phyloP scores from a whole-genome alignment of 2,797 vertebrate genomes.

The Hybognathus amarus region DNA sequence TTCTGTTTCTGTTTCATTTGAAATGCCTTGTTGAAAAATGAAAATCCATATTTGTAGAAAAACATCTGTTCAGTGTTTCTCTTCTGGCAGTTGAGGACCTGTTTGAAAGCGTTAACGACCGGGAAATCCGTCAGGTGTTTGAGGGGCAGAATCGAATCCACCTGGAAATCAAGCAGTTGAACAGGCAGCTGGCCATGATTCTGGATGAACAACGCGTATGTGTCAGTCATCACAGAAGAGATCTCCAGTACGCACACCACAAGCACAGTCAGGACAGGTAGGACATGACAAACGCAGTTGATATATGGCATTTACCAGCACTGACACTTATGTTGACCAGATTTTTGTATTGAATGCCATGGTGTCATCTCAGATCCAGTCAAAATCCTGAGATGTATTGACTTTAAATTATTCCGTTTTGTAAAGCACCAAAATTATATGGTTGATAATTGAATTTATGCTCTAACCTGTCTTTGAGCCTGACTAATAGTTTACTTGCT shows the following conservation, averaged over 20 bases:
- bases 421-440: background rate
- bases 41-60: slow-evolving; percentile 5
- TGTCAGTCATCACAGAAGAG: slow-evolving; percentile 87
- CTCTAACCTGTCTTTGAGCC: background rate
- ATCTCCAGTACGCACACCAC: slow-evolving; percentile 79
- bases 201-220: slow-evolving; percentile 96
- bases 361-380: background rate
- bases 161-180: slow-evolving; percentile 95
- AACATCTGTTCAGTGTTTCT: slow-evolving; percentile 17
- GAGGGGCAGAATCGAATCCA: slow-evolving; percentile 98
- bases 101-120: slow-evolving; percentile 89
- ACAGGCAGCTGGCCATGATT: slow-evolving; percentile 92
- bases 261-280: slow-evolving; percentile 83
- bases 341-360: background rate
- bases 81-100: slow-evolving; percentile 84
- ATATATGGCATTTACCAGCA: background rate
- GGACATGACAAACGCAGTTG: background rate
- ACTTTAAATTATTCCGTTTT: background rate
- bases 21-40: slow-evolving; percentile 69
- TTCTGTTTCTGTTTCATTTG: background rate
- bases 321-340: background rate
- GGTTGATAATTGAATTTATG: background rate
- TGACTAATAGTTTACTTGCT: background rate
- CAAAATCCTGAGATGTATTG: background rate
- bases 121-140: slow-evolving; percentile 94